These are phyloP conservation scores for Brachypodius melanocephalos DNA, from an alignment of 2,113 vertebrate genomes.

Conservation along the genomic window DNA sequence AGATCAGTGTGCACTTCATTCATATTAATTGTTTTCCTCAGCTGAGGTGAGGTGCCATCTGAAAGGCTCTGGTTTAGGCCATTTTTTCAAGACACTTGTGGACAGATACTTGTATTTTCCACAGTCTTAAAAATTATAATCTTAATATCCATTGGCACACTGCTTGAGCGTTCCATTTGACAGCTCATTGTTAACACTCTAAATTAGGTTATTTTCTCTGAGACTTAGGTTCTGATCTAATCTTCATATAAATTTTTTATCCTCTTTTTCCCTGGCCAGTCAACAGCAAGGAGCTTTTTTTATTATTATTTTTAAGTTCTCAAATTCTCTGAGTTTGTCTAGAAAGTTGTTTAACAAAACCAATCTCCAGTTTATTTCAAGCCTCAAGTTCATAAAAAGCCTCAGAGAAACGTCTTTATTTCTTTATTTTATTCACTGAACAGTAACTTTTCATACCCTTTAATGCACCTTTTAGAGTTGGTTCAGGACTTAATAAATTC, in stretches of 20 bases:
- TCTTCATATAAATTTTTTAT: neutral
- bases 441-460: neutral
- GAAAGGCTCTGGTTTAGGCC: neutral
- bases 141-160: accelerated
- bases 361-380: neutral
- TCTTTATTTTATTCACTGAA: neutral
- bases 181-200: neutral
- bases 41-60: neutral
- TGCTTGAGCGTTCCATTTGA: neutral
- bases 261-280: neutral
- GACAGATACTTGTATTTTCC: neutral
- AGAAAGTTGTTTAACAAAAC: neutral
- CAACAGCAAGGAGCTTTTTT: neutral
- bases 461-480: neutral
- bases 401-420: neutral
- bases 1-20: neutral
- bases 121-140: neutral
- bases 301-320: neutral
- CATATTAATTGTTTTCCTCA: neutral
- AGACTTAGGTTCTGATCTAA: neutral
- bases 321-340: neutral
- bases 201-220: neutral
- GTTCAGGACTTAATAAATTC: neutral
- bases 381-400: neutral
- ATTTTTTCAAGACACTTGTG: neutral